Conservation (phyloP, 2,888 invertebrate species). For the Lagria hirta region DNA sequence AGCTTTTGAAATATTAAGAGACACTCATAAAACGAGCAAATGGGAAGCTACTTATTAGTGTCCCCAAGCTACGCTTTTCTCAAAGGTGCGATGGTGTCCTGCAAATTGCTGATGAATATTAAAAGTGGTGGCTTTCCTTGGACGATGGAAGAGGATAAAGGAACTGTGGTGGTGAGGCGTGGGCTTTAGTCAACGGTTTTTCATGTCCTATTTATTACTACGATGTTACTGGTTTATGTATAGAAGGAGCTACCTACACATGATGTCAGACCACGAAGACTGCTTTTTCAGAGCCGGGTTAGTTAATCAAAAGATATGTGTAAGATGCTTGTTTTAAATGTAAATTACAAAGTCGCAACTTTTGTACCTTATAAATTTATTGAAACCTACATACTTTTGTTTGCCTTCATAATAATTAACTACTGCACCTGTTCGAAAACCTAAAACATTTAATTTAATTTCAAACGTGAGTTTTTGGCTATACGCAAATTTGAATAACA, state of each 20-base stretch:
- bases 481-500: too few species aligned
- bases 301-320: too few species aligned
- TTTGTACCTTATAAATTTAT: too few species aligned
- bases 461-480: too few species aligned
- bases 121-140: conserved; percentile 15
- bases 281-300: conserved; percentile 16
- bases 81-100: conserved; percentile 13
- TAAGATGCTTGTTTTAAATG: too few species aligned
- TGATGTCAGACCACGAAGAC: conserved; percentile 9
- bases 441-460: too few species aligned
- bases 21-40: conserved; percentile 4
- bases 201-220: conserved; percentile 26
- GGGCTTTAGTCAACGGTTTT: conserved; percentile 20
- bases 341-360: too few species aligned
- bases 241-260: conserved; percentile 30
- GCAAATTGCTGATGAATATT: conserved; percentile 22
- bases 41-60: conserved; percentile 12
- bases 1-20: conserved; percentile 16
- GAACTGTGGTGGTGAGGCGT: conserved; percentile 11
- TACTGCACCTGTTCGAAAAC: too few species aligned
- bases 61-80: conserved; percentile 13
- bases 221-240: conserved; percentile 25
- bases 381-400: too few species aligned
- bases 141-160: conserved; percentile 11
- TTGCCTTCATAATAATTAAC: too few species aligned